Conservation (phyloP, 23 tunicate genomes). For the Botrylloides violaceus region DNA sequence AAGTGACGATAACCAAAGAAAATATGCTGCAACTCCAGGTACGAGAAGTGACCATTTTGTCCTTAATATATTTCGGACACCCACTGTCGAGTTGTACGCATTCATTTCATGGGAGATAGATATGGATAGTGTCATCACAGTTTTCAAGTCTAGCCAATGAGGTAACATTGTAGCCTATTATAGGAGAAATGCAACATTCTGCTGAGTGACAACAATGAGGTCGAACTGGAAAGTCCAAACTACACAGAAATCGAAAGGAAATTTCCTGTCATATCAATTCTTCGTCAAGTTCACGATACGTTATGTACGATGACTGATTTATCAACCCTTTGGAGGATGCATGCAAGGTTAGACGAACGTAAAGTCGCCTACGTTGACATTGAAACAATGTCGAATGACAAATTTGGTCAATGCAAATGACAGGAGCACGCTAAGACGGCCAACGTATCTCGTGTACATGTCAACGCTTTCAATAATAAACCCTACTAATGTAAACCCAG, state of each 20-base stretch:
- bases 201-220: slow-evolving; percentile 53
- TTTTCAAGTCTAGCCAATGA: not conserved
- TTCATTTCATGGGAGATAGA: not conserved
- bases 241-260: slow-evolving; percentile 61
- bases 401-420: too few relatives aligned
- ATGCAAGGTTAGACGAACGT: slow-evolving; percentile 60
- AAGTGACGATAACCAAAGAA: slow-evolving; percentile 40
- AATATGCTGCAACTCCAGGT: slow-evolving; percentile 65
- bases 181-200: slow-evolving; percentile 46
- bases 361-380: too few relatives aligned
- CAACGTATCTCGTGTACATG: too few relatives aligned
- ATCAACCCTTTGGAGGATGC: slow-evolving; percentile 74
- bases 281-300: slow-evolving; percentile 62
- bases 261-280: slow-evolving; percentile 72
- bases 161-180: not conserved
- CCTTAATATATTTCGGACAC: not conserved
- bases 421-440: too few relatives aligned
- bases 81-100: not conserved
- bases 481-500: too few relatives aligned
- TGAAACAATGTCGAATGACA: too few relatives aligned
- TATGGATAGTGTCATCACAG: too few relatives aligned
- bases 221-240: slow-evolving; percentile 59
- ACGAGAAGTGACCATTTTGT: not conserved
- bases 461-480: too few relatives aligned
- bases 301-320: slow-evolving; percentile 44